A percentile compares a stretch with the other conserved stretches of the same genome.
Conservation (phyloP, 2,888 invertebrate species). For the Myopa tessellatipennis region DNA sequence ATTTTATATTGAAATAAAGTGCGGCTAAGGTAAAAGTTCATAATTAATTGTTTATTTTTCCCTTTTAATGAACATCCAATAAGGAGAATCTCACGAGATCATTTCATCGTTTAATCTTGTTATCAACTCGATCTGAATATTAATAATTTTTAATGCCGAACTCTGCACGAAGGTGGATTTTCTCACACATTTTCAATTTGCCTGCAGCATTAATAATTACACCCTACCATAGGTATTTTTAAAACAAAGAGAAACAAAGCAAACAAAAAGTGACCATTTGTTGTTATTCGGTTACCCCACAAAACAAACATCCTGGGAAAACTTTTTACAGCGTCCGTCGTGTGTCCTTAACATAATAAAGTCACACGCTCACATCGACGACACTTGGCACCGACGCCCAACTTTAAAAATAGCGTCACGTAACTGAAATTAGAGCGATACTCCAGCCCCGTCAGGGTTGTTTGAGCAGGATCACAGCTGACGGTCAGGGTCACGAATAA, state of each 20-base stretch:
- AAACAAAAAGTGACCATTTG: conserved; percentile 11
- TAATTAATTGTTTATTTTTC: no score
- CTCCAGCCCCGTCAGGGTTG: neutral
- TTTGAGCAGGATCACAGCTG: neutral
- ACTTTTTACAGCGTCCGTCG: neutral
- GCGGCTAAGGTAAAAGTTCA: no score
- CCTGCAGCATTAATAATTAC: no score
- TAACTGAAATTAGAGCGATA: neutral
- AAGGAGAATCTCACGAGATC: no score
- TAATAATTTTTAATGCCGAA: no score
- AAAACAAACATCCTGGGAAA: conserved; percentile 36
- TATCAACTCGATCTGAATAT: no score
- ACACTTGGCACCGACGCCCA: neutral
- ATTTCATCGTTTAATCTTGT: no score
- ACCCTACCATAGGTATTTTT: neutral
- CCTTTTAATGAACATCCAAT: no score
- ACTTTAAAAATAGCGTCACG: conserved; percentile 11
- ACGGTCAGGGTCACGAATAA: neutral
- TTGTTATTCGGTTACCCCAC: conserved; percentile 7
- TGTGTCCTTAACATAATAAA: conserved; percentile 2
- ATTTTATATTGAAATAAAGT: no score
- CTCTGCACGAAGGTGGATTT: no score
- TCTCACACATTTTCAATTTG: no score
- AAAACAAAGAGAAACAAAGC: neutral
- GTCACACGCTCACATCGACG: conserved; percentile 25